These are phyloP conservation scores for Gambusia affinis DNA, from an alignment of 2,113 vertebrate species.

Conservation along the genomic window DNA sequence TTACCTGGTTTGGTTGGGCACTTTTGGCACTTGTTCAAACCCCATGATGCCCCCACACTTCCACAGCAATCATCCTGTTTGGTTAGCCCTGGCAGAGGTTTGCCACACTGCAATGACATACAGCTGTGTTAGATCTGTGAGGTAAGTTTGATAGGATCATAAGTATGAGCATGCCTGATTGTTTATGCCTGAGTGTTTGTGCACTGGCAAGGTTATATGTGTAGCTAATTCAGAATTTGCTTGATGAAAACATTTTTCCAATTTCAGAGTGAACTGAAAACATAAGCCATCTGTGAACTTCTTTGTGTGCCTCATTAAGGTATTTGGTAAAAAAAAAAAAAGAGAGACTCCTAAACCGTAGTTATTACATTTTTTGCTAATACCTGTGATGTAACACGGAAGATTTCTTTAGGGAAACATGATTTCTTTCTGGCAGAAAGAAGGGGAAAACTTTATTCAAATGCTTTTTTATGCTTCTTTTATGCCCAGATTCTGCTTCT, in stretches of 20 bases:
- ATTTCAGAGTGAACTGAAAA: slow-evolving; percentile 54
- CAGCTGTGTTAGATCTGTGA: slow-evolving; percentile 61
- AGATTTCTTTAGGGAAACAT: slow-evolving; percentile 41
- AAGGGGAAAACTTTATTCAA: slow-evolving; percentile 21
- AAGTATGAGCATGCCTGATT: slow-evolving; percentile 43
- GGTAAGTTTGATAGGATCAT: slow-evolving; percentile 37
- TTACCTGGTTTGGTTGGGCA: slow-evolving; percentile 93
- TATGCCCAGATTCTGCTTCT: slow-evolving; percentile 13
- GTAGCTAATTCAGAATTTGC: slow-evolving; percentile 25
- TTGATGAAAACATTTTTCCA: slow-evolving; percentile 37
- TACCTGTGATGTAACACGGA: slow-evolving; percentile 33
- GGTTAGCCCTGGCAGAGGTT: slow-evolving; percentile 88
- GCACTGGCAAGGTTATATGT: slow-evolving; percentile 14
- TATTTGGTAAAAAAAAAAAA: slow-evolving; percentile 60
- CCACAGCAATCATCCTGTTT: slow-evolving; percentile 94
- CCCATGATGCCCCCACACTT: slow-evolving; percentile 93
- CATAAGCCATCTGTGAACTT: slow-evolving; percentile 52
- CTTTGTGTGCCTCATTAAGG: slow-evolving; percentile 53
- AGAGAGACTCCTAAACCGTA: slow-evolving; percentile 58
- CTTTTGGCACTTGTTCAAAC: slow-evolving; percentile 85
- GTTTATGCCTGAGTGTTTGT: slow-evolving; percentile 28
- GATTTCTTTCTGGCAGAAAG: slow-evolving; percentile 28
- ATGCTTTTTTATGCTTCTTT: slow-evolving; percentile 3
- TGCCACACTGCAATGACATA: slow-evolving; percentile 85
- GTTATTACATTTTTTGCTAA: slow-evolving; percentile 55